Evolutionary conservation across 2,888 invertebrate genomes (phyloP).

Genomic region (Empis stercorea): DNA sequence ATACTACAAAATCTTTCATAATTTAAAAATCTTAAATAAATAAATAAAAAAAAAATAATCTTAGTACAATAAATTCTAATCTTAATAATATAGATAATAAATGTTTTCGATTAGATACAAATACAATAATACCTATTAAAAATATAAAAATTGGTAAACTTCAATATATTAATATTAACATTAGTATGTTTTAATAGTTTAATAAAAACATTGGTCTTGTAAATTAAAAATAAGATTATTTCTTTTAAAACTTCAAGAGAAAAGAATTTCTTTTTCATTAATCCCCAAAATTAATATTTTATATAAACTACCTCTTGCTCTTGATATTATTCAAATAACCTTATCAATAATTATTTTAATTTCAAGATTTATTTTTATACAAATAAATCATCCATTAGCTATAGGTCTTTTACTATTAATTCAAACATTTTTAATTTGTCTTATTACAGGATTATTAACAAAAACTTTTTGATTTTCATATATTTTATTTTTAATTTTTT

Average conservation of each 20-base stretch:
- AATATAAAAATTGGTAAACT: conserved; percentile 38
- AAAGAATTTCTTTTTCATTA: conserved; percentile 44
- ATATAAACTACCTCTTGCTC: conserved; percentile 50
- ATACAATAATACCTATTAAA: conserved; percentile 40
- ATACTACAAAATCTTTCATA: conserved; percentile 44
- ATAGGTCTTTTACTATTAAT: conserved; percentile 42
- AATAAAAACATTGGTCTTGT: conserved; percentile 56
- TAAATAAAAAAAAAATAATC: conserved; percentile 41
- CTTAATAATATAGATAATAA: conserved; percentile 46
- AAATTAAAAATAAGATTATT: conserved; percentile 45
- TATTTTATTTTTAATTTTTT: conserved; percentile 47
- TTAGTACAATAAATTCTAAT: conserved; percentile 47
- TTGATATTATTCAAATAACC: conserved; percentile 35
- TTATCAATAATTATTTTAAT: conserved; percentile 21
- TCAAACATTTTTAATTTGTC: conserved; percentile 39
- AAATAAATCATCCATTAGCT: conserved; percentile 40
- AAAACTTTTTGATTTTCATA: conserved; percentile 46
- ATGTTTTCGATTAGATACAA: conserved; percentile 45
- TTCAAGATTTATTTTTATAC: conserved; percentile 33
- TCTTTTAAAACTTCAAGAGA: conserved; percentile 49
- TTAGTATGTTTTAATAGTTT: conserved; percentile 48
- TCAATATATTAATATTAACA: conserved; percentile 38
- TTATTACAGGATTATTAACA: conserved; percentile 39
- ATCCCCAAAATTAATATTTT: conserved; percentile 60
- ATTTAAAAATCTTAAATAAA: conserved; percentile 37